These are phyloP conservation scores for Protonibea diacanthus DNA, from an alignment of 2,797 vertebrate genomes.

Conservation along the genomic window DNA sequence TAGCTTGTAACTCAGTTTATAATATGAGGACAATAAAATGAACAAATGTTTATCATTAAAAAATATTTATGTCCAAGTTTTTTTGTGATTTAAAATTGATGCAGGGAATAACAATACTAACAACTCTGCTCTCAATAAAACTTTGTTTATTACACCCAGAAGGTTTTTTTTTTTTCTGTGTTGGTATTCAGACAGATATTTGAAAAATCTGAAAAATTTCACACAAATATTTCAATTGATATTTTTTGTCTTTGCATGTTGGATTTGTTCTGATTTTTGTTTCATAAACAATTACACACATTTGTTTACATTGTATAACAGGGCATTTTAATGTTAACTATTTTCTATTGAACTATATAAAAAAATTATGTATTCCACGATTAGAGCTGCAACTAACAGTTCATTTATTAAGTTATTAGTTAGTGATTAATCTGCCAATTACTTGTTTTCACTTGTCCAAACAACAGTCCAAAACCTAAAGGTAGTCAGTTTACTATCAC, in stretches of 20 bases:
- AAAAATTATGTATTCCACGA: not conserved
- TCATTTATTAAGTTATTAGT: not conserved
- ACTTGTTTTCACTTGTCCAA: not conserved
- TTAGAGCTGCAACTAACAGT: not conserved
- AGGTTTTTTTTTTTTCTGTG: not conserved
- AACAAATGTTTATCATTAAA: conserved; percentile 22
- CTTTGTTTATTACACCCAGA: not conserved
- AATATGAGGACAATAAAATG: conserved; percentile 31
- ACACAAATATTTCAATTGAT: not conserved
- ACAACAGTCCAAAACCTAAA: not conserved
- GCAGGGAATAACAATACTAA: not conserved
- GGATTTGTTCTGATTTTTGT: not conserved
- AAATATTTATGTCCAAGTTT: conserved; percentile 6
- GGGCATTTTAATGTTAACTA: not conserved
- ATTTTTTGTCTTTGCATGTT: not conserved
- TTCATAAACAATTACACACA: not conserved
- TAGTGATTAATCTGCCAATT: not conserved
- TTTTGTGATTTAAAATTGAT: not conserved
- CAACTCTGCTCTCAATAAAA: conserved; percentile 7
- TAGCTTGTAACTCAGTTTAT: conserved; percentile 24
- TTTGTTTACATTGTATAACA: not conserved
- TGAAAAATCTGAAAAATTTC: not conserved
- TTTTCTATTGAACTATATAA: not conserved
- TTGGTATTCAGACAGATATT: not conserved
- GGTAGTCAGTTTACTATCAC: no score